Percentiles rank a stretch among this genome's conserved stretches.
phyloP scores from a whole-genome alignment of 2,797 vertebrate genomes.

The Allobates femoralis region DNA sequence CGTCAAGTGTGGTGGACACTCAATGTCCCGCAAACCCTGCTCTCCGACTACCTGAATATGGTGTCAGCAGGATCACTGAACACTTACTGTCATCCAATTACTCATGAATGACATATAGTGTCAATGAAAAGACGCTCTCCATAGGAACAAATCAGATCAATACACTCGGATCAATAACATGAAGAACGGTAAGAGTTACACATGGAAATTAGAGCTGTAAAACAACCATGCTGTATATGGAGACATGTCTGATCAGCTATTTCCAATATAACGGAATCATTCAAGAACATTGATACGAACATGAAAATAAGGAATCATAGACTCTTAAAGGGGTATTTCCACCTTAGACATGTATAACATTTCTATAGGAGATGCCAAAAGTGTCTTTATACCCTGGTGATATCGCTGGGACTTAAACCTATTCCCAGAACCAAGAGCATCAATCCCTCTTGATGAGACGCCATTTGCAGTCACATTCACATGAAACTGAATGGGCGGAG shows the following conservation, averaged over 20 bases:
- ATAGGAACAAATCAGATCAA: slow-evolving; percentile 3
- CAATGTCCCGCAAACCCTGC: neutral
- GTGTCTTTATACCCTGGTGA: too few relatives aligned
- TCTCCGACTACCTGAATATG: neutral
- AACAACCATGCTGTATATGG: neutral
- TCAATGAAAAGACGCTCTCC: neutral
- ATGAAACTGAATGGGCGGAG: too few relatives aligned
- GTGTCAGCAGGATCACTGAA: neutral
- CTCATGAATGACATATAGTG: neutral
- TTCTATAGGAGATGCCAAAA: too few relatives aligned
- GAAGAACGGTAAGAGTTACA: neutral
- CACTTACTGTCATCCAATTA: neutral
- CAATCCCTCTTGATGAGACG: too few relatives aligned
- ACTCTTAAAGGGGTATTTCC: neutral
- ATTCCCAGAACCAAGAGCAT: too few relatives aligned
- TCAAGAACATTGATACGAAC: neutral
- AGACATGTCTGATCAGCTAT: neutral
- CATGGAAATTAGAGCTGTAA: neutral
- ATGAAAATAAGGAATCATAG: too few relatives aligned
- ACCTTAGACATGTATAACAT: too few relatives aligned
- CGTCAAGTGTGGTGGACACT: neutral
- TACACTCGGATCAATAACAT: neutral
- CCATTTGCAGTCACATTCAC: too few relatives aligned
- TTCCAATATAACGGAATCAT: neutral
- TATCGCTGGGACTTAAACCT: too few relatives aligned